Evolutionary conservation across 2,888 invertebrate genomes (phyloP).

Genomic region (Apotomis capreana): DNA sequence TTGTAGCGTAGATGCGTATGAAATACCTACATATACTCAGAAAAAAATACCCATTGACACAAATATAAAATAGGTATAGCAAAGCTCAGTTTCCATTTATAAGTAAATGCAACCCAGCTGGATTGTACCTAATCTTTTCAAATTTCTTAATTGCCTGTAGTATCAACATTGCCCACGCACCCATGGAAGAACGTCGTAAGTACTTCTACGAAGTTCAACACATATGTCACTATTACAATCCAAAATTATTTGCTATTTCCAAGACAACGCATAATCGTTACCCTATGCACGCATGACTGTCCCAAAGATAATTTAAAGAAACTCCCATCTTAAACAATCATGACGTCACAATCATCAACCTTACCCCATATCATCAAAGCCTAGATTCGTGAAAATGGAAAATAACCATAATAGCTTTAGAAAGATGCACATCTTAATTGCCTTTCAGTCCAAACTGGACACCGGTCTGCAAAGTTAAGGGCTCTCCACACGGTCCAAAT

Average conservation of each 20-base stretch:
- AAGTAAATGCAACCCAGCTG: neutral
- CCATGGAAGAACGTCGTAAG: neutral
- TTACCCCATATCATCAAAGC: neutral
- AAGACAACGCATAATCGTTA: neutral
- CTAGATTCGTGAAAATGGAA: neutral
- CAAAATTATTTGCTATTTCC: conserved; percentile 1
- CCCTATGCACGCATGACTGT: neutral
- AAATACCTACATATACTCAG: too few species aligned
- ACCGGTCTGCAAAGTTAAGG: conserved; percentile 30
- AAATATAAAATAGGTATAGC: neutral
- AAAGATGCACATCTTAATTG: conserved; percentile 21
- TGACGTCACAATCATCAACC: neutral
- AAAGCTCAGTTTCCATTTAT: neutral
- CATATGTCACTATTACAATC: neutral
- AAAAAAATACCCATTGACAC: neutral
- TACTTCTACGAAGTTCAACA: neutral
- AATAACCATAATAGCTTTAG: neutral
- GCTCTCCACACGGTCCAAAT: conserved; percentile 18
- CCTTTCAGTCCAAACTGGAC: conserved; percentile 30
- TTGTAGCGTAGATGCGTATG: too few species aligned
- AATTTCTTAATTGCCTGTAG: neutral
- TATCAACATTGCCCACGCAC: neutral
- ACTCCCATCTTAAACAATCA: neutral
- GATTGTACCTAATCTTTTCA: neutral
- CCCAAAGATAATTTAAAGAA: conserved; percentile 1